Base-by-base conservation (phyloP, 2,113 vertebrate genomes). In the Columba livia region DNA sequence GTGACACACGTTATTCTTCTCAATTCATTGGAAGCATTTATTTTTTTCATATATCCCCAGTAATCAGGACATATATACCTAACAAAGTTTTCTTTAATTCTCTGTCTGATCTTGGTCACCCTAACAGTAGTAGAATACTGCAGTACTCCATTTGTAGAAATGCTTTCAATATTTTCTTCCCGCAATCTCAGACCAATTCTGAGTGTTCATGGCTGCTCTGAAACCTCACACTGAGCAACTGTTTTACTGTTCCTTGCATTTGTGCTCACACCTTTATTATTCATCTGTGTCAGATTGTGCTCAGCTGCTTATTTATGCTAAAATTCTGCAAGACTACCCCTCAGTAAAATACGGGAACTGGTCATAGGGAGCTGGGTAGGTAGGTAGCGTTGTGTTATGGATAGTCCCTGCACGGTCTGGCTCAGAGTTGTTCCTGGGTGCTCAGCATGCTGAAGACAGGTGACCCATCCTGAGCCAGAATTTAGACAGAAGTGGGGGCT, bases 321-420 rank as follows among this genome's bases (percentile, higher is more conserved):
- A 88, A 81, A 57, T 62, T 90, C 65, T 79, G 8, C 29, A 28
- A 61, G 47, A 70, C 9, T 8, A 17, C 32, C 44, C 15, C 12
- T 3, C 14, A 38, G 29, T 50, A 40, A 73, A 36, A 48, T 25
- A 25, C 38, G 14, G 28, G 10, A 71, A 18, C 21, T 25, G 9
- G 4, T 57, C 31, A 34, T 36, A 6, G 1, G 11, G 73, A 80
- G 31, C 12, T 62, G n/a, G 16, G 11, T 29, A 74, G 36, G 38
- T 50, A 34, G n/a, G 34, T 80, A 2, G 19, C 1, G 1, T 19
- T 15, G 16, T 53, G 7, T 32, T 73, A 19, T 0, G 3, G 32
- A 42, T 48, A 50, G 31, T 57, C 9, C 25, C 15, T n/a, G 10
- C 12, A 1, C 23, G 40, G 4, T 13, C 4, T 61, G 0, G 0